Conservation (phyloP, 2,113 vertebrate species). For the Tachycineta bicolor region DNA sequence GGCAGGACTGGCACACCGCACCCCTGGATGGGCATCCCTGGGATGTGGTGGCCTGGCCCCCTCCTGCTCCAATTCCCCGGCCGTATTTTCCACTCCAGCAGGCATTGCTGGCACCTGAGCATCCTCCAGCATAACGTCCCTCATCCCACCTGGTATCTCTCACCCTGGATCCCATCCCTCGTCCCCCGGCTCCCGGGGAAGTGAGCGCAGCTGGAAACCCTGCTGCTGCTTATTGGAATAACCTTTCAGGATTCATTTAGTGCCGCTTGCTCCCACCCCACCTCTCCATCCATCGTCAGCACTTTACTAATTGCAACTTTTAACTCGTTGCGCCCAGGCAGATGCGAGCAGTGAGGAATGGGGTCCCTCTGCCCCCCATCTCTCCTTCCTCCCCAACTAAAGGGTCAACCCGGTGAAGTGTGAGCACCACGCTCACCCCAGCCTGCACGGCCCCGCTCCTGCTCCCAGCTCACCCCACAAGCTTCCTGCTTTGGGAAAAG, state of each 20-base stretch:
- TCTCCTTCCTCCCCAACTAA: neutral
- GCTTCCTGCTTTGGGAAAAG: neutral
- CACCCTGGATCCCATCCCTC: neutral
- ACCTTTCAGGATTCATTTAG: conserved; percentile 65
- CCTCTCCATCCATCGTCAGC: conserved; percentile 22
- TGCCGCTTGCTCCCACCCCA: neutral
- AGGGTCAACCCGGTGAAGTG: neutral
- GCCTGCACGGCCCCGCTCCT: fast-evolving
- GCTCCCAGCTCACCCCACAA: neutral
- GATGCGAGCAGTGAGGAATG: neutral
- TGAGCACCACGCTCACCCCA: fast-evolving
- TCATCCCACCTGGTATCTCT: neutral
- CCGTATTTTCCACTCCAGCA: neutral
- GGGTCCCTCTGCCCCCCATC: neutral
- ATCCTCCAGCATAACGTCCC: neutral
- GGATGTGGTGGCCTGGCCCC: fast-evolving
- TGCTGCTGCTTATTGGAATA: conserved; percentile 21
- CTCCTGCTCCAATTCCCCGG: neutral
- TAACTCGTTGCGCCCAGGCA: neutral
- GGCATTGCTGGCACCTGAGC: neutral
- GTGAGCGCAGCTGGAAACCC: neutral
- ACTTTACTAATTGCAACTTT: conserved; percentile 32
- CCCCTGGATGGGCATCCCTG: neutral
- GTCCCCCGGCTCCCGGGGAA: neutral
- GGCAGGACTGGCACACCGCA: neutral